Evolutionary conservation across 2,888 invertebrate species (phyloP), one percentile per base, ranked within the genome.

Genomic region (Drepanosiphum platanoidis): DNA sequence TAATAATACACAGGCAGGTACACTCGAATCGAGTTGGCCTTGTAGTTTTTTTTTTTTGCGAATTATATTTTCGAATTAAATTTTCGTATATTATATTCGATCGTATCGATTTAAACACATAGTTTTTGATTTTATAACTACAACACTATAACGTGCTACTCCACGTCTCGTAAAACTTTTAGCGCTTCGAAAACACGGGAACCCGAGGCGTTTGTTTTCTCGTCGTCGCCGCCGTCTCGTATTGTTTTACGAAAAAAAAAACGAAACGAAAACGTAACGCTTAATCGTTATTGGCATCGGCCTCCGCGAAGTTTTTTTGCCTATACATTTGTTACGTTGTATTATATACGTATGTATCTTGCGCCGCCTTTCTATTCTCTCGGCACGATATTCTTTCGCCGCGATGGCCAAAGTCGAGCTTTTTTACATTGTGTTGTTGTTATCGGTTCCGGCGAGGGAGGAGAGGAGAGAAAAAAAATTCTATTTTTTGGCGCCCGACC

Each of bases 401-500:
- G 22, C 30, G 64, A 15, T 39, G 39, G 77, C 34, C 64, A 39
- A 64, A 78, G 27, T 22, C 18, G 39, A 77, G 34, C 22, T n/a
- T 8, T 66, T 78, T 66, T 66, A 64, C 64, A 78, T 42, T 78
- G 27, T 42, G 22, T 30, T 27, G 77, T 61, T 32, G 42, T 79
- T 32, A 79, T 66, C 42, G 66, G 79, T 79, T 75, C n/a, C 42
- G 32, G n/a, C 66, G 66, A 11, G 11, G 32, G 39, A 11, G 61
- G 61, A 9, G n/a, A 27, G 64, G 9, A 27, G 11, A 32, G 36
- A 61, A 78, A 42, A 71, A 82, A 82, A 42, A 42, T 82, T 32
- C n/a, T n/a, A 32, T 42, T 82, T 82, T 82, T 82, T 82, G 72
- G 72, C 82, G 72, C 64, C 72, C 42, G 15, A 82, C 83, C 32